Base-by-base conservation (phyloP, 1,140 invertebrate species). In the Bombus huntii region DNA sequence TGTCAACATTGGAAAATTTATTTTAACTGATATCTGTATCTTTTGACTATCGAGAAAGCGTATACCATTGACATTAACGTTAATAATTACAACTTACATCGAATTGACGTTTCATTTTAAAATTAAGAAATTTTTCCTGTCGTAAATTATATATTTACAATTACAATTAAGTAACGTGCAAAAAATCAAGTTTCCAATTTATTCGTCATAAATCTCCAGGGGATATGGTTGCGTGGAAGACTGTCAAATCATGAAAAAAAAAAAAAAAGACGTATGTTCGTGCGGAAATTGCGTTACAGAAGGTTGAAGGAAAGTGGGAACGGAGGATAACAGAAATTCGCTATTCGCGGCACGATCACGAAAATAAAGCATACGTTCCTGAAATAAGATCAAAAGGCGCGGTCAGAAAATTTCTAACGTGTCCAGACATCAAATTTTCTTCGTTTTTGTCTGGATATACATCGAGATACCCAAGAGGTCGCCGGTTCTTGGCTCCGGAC, bases 401-500 rank as follows among this genome's bases (percentile, higher is more conserved):
- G 70, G 77, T 74, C 84, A 81, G 84, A 85, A 85, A 89, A 89
- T 89, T 89, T 89, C 86, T 79, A 81, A 86, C 86, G 88, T 87
- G 85, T 90, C 71, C 82, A 74, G 79, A 90, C 88, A 85, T 90
- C 87, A 87, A 62, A 74, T 90, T 88, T 90, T 70, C 87, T 77
- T 78, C 86, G 80, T 90, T 89, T 83, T 88, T 85, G 85, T 91
- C 80, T 88, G 81, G 84, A 90, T 91, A 90, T 87, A 87, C 85
- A 81, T 89, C 86, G 74, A 82, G 86, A 82, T 66, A 79, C 81
- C 80, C 72, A 44, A 84, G 88, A 89, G 85, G 78, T 90, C 88
- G 83, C 78, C 89, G 75, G 85, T 93, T 93, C 90, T 94, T 94
- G 94, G 94, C 94, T 88, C 89, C 73, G 80, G 91, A 93, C 94